Evolutionary conservation across 92 coral and sea anemone genomes (phyloP), one percentile per base, ranked within the genome.

Genomic region (Palythoa heliodiscus): DNA sequence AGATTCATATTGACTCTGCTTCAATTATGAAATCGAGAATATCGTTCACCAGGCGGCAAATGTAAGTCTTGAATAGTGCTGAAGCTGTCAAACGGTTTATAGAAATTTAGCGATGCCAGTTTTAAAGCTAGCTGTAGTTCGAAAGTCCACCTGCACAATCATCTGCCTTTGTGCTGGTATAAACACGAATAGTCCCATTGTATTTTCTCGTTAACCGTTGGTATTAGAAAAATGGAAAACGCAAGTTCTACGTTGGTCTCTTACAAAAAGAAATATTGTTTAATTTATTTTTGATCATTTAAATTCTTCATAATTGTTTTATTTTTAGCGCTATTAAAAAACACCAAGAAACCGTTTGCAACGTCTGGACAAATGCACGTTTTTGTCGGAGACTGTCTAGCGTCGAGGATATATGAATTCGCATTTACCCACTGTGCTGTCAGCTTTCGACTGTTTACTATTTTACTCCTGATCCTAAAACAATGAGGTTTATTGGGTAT

Each of bases 1-100:
- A 77, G 67, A 23, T 77, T 66, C 39, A 54, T 66, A 57, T 68
- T 48, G 15, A 80, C 72, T 80, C 84, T 64, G 74, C 43, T 47
- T 50, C n/a, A 7, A 43, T 64, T 66, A 48, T 64, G 43, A 66
- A 70, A 80, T 80, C 20, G 40, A 53, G 40, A 20, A 63, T 12
- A 66, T 48, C 29, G n/a, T 24, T 17, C 11, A 61, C 37, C 3
- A n/a, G 11, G 19, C 4, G 7, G 57, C 15, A 64, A 67, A 0
- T 14, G 24, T 50, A 43, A 48, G 22, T 40, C 74, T 66, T 16
- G 61, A 38, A 11, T 15, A 22, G 73, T 22, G n/a, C 24, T 61
- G 40, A 43, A 15, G 37, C 12, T 17, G 37, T 78, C n/a, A 20
- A 78, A 60, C 52, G 35, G 58, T 52, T 37, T 35, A 63, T 63